A percentile compares a stretch with the other conserved stretches of the same genome.
Conservation (phyloP, 2,113 vertebrate genomes). For the Colossoma macropomum region DNA sequence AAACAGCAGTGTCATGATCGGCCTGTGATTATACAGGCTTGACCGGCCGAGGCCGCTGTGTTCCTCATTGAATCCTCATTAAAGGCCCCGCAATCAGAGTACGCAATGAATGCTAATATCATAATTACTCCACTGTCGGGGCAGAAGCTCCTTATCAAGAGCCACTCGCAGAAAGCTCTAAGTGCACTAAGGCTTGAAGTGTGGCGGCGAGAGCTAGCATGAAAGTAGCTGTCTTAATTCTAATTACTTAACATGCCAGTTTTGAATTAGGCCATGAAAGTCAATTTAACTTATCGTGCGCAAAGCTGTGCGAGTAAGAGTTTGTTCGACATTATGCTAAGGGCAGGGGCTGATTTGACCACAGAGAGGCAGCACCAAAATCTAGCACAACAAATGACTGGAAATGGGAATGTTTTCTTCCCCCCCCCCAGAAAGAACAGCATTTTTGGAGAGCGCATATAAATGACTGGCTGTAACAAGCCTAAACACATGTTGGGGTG, state of each 20-base stretch:
- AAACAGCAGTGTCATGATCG: constrained; percentile 61
- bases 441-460: background rate
- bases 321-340: background rate
- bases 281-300: constrained; percentile 56
- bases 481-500: background rate
- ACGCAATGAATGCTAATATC: constrained; percentile 56
- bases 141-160: constrained; percentile 57
- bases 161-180: constrained; percentile 40
- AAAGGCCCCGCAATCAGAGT: constrained; percentile 38
- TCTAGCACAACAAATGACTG: background rate
- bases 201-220: constrained; percentile 12
- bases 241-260: constrained; percentile 55
- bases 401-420: background rate
- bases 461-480: background rate
- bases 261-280: constrained; percentile 59
- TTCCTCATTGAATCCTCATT: constrained; percentile 46
- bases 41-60: constrained; percentile 11
- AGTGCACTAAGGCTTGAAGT: constrained; percentile 29
- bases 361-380: background rate
- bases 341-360: background rate
- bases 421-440: background rate
- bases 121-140: constrained; percentile 53
- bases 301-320: constrained; percentile 36
- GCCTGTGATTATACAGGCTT: constrained; percentile 52
- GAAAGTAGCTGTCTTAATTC: constrained; percentile 50